phyloP scores from a whole-genome alignment of 2,888 invertebrate species.

The Tenodera sinensis region DNA sequence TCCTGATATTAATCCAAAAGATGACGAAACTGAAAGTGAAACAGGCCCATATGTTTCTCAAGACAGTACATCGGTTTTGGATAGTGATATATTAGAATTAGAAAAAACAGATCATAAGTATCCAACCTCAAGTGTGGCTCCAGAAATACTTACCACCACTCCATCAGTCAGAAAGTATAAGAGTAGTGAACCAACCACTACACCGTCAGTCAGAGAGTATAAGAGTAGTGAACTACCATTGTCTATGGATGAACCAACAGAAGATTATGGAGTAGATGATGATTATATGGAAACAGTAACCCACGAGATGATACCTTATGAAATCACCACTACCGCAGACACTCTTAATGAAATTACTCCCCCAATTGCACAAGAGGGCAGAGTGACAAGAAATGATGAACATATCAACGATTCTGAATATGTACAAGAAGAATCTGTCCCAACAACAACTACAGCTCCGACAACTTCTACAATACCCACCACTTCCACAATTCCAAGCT shows the following conservation, averaged over 20 bases:
- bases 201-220: background rate
- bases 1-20: background rate
- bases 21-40: background rate
- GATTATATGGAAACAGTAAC: background rate
- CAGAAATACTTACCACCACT: background rate
- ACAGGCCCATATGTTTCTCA: background rate
- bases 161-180: background rate
- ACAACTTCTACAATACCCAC: background rate
- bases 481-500: background rate
- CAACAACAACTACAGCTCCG: background rate
- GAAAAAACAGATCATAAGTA: background rate
- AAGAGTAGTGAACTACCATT: background rate
- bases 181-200: background rate
- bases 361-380: background rate
- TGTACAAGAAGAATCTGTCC: background rate
- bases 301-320: background rate
- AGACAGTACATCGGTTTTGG: background rate
- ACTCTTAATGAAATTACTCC: background rate
- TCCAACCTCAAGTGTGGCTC: background rate
- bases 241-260: background rate
- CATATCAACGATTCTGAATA: background rate
- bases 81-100: background rate
- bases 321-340: background rate
- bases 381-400: background rate
- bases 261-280: background rate